A percentile compares a stretch with the other conserved stretches of the same genome.
Conservation (phyloP, 2,113 vertebrate species). For the Melanocharis versteri region DNA sequence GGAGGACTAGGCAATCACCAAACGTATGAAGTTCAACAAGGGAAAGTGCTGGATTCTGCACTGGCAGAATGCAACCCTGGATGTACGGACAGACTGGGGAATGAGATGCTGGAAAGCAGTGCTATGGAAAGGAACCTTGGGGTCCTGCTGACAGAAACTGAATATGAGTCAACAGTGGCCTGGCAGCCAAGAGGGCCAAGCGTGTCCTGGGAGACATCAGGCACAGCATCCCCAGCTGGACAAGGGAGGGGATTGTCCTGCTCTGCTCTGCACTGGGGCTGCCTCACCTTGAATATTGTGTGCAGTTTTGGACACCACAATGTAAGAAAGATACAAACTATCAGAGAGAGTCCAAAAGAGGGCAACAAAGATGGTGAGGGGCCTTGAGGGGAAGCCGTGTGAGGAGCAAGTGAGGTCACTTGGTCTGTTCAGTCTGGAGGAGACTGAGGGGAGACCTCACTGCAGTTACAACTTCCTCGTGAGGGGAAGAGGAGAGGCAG, state of each 20-base stretch:
- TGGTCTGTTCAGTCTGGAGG: background rate
- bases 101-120: background rate
- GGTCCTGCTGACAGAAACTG: background rate
- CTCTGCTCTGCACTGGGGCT: background rate
- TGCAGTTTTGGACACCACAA: background rate
- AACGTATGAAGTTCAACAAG: background rate
- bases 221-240: rapidly evolving
- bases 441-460: background rate
- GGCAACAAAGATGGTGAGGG: background rate
- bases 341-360: background rate
- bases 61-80: background rate
- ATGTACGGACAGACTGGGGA: background rate
- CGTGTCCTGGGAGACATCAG: rapidly evolving
- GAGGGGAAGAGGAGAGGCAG: background rate
- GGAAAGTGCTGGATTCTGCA: background rate
- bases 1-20: background rate
- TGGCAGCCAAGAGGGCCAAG: background rate
- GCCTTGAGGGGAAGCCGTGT: rapidly evolving
- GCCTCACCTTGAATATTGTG: background rate
- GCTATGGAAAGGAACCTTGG: rapidly evolving
- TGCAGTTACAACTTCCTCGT: background rate
- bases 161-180: background rate
- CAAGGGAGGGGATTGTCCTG: rapidly evolving
- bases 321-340: background rate
- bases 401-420: background rate